A percentile compares a stretch with the other conserved stretches of the same genome.
Evolutionary conservation across 2,797 vertebrate genomes (phyloP).

Genomic region (Pseudochaenichthys georgianus): DNA sequence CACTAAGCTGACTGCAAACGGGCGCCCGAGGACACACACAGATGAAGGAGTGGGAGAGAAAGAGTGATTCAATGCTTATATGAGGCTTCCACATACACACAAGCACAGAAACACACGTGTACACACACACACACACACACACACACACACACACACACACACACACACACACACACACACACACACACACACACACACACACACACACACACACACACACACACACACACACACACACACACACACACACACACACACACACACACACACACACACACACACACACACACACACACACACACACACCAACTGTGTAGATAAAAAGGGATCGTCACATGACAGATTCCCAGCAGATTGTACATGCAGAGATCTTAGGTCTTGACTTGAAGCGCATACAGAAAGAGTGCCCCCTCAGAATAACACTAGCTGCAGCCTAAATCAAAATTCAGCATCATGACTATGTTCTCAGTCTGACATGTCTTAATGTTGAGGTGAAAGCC

Average conservation of each 20-base stretch:
- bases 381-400: conserved; percentile 64
- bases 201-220: too few species aligned
- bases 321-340: conserved; percentile 85
- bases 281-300: conserved; percentile 21
- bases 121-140: too few species aligned
- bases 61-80: conserved; percentile 45
- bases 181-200: too few species aligned
- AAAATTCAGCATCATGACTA: conserved; percentile 59
- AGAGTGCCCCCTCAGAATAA: conserved; percentile 53
- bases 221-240: too few species aligned
- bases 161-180: too few species aligned
- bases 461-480: conserved; percentile 50
- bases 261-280: conserved; percentile 6
- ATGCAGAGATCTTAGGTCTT: conserved; percentile 76
- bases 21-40: conserved; percentile 45
- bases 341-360: conserved; percentile 84
- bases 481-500: conserved; percentile 49
- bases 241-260: neutral
- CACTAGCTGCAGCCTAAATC: conserved; percentile 52
- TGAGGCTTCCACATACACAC: conserved; percentile 19
- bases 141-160: too few species aligned
- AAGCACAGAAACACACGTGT: too few species aligned
- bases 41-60: conserved; percentile 35
- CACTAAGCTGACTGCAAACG: conserved; percentile 61
- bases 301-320: conserved; percentile 64